phyloP scores from a whole-genome alignment of 2,797 vertebrate species.

The Nannoperca australis region DNA sequence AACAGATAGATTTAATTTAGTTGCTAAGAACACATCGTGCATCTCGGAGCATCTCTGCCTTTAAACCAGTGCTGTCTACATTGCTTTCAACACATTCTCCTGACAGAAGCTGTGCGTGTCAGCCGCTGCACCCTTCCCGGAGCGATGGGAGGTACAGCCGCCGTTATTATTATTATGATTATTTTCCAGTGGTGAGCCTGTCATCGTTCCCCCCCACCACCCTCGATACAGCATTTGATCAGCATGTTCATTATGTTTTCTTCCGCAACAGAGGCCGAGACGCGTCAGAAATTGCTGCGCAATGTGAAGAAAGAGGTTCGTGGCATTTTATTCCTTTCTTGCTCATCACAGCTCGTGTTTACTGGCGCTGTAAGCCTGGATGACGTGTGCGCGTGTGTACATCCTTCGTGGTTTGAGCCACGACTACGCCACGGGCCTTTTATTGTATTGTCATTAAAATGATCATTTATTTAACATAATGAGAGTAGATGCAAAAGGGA shows the following conservation, averaged over 20 bases:
- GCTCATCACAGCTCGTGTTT: constrained; percentile 35
- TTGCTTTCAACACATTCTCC: constrained; percentile 14
- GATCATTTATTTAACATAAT: constrained; percentile 13
- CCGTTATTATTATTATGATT: constrained; percentile 5
- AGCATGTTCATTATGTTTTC: constrained; percentile 70
- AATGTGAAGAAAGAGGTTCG: constrained; percentile 97
- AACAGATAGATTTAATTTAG: constrained; percentile 71
- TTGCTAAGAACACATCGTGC: constrained; percentile 53
- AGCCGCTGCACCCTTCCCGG: constrained; percentile 38
- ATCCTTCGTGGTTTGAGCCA: constrained; percentile 19
- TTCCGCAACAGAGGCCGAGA: constrained; percentile 91
- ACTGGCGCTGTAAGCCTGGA: constrained; percentile 12
- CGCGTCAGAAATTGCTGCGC: constrained; percentile 94
- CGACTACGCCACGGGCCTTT: constrained; percentile 53
- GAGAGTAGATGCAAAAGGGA: background rate
- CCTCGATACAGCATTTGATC: constrained; percentile 42
- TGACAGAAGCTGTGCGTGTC: constrained; percentile 26
- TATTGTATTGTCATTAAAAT: constrained; percentile 41
- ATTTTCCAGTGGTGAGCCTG: constrained; percentile 42
- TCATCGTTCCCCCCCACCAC: constrained; percentile 47
- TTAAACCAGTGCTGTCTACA: background rate
- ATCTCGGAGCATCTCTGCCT: constrained; percentile 45
- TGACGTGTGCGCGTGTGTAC: background rate
- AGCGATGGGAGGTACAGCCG: constrained; percentile 83
- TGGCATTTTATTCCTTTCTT: constrained; percentile 37